Conservation (phyloP, 2,113 vertebrate genomes). For the Cricetomys ansorgei region DNA sequence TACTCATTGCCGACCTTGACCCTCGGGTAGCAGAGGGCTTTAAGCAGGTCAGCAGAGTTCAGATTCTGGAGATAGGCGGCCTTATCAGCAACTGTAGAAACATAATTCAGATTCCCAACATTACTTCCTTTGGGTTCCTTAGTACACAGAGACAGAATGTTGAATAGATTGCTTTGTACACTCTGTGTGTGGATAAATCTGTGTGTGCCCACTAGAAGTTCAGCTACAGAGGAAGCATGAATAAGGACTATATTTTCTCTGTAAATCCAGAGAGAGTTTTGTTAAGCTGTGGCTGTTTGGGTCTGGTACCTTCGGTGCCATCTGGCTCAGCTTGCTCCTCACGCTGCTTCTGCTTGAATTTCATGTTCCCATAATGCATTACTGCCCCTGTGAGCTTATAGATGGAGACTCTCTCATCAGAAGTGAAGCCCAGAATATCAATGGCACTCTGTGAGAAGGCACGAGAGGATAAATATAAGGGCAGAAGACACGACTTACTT, state of each 20-base stretch:
- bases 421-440: constrained; percentile 88
- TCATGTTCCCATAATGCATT: constrained; percentile 92
- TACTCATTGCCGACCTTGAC: constrained; percentile 93
- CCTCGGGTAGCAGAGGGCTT: constrained; percentile 91
- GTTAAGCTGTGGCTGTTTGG: background rate
- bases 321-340: constrained; percentile 93
- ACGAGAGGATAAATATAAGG: background rate
- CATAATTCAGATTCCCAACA: constrained; percentile 15
- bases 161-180: background rate
- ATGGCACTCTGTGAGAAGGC: constrained; percentile 87
- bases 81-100: constrained; percentile 90
- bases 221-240: background rate
- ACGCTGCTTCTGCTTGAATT: constrained; percentile 93
- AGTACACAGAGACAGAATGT: background rate
- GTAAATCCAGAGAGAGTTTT: background rate
- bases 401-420: constrained; percentile 88
- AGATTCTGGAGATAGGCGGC: constrained; percentile 90
- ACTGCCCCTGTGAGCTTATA: constrained; percentile 91
- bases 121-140: background rate
- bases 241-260: background rate
- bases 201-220: background rate
- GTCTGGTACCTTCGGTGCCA: constrained; percentile 92
- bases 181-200: background rate
- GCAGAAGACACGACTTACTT: background rate
- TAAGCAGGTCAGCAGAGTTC: constrained; percentile 93